Evolutionary conservation across 1,140 invertebrate species (phyloP).

Genomic region (Lasioglossum albipes): DNA sequence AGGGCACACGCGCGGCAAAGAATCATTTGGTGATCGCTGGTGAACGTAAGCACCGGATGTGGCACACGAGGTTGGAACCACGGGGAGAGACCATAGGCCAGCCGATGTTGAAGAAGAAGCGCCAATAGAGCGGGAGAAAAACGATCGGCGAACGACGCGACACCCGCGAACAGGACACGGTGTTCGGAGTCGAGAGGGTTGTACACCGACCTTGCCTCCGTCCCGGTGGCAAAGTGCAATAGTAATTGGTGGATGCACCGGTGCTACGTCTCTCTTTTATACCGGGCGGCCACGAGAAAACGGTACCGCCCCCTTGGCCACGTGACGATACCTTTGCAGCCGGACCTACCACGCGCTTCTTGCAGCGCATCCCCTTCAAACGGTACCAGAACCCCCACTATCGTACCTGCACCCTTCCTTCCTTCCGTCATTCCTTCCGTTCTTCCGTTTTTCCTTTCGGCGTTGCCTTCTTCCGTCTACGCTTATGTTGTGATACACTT

Average conservation of each 20-base stretch:
- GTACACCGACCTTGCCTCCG: constrained; percentile 36
- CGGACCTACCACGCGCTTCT: constrained; percentile 61
- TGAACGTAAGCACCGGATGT: not conserved
- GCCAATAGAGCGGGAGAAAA: not conserved
- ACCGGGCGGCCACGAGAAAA: constrained; percentile 61
- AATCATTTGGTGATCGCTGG: not conserved
- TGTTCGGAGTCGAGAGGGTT: constrained; percentile 13
- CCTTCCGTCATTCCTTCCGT: constrained; percentile 40
- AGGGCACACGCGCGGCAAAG: constrained; percentile 1
- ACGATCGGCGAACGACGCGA: not conserved
- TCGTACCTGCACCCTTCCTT: constrained; percentile 30
- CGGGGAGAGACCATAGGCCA: not conserved
- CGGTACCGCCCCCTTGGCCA: constrained; percentile 64
- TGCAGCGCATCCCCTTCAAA: constrained; percentile 57
- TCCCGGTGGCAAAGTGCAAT: constrained; percentile 57
- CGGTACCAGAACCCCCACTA: constrained; percentile 48
- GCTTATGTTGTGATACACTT: too few relatives aligned
- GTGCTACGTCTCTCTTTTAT: constrained; percentile 66
- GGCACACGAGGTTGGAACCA: not conserved
- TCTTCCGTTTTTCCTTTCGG: constrained; percentile 11
- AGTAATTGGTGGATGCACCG: constrained; percentile 67
- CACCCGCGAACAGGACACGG: not conserved
- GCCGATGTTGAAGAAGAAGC: not conserved
- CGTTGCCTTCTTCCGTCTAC: not conserved
- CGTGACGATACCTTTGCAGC: constrained; percentile 62